Percentiles rank a stretch among this genome's conserved stretches.
phyloP scores from a whole-genome alignment of 2,797 vertebrate species.

The Tangara arthus region DNA sequence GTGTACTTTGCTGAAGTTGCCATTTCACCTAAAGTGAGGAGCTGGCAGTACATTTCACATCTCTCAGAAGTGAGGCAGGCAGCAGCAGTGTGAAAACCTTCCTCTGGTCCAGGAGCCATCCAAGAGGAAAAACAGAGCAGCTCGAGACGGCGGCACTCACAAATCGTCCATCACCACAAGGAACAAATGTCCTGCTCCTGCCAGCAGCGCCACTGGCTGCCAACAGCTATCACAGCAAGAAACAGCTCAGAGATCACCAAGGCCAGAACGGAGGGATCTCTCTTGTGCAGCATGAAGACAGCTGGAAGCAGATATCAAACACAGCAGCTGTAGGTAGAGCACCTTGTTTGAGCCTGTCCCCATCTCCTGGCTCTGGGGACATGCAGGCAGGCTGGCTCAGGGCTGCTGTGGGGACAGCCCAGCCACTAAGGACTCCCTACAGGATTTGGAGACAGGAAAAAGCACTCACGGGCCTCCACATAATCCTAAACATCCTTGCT shows the following conservation, averaged over 20 bases:
- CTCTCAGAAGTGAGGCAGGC: neutral
- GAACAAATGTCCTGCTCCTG: neutral
- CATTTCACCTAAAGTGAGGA: neutral
- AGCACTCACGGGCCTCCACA: neutral
- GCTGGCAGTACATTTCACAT: neutral
- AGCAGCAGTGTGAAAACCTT: neutral
- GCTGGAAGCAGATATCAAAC: neutral
- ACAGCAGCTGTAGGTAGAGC: rapidly evolving
- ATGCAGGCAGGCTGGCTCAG: rapidly evolving
- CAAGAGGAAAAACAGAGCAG: neutral
- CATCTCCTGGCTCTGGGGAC: neutral
- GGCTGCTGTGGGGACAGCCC: neutral
- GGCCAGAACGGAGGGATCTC: neutral
- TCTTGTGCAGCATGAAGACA: neutral
- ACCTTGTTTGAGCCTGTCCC: rapidly evolving
- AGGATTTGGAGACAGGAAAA: neutral
- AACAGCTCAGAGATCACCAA: neutral
- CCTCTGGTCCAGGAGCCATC: neutral
- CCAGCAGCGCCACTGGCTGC: neutral
- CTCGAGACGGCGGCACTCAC: rapidly evolving
- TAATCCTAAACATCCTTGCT: neutral
- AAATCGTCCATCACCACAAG: neutral
- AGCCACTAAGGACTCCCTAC: neutral
- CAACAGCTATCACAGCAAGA: neutral
- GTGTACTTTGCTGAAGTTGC: neutral